Evolutionary conservation across 2,113 vertebrate genomes (phyloP), one percentile per base, ranked within the genome.

Genomic region (Cairina moschata): DNA sequence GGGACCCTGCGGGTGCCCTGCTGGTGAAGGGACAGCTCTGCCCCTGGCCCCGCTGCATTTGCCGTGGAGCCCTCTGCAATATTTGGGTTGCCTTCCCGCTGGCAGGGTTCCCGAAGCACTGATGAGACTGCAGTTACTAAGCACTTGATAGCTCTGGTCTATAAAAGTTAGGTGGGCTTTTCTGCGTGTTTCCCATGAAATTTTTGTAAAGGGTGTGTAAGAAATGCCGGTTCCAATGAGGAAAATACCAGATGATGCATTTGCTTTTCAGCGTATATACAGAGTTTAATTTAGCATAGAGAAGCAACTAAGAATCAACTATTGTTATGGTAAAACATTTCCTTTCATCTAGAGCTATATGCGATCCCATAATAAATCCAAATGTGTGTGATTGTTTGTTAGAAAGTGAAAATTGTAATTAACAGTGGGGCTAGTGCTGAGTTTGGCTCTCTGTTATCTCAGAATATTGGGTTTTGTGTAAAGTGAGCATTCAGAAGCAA

Each of bases 151-250:
- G 79, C 55, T 91, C 56, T 44, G 18, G 58, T 55, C 60, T 86
- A 3, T 77, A 14, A 81, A 62, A 72, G 48, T 92, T 62, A 88
- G 83, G 80, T 95, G 79, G 58, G 40, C n/a, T 95, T 93, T 87
- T 83, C 91, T 77, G 54, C 52, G 34, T 56, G 59, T 82, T 93
- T 93, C 86, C 82, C 89, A 84, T 94, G 91, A 94, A 93, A 90
- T 91, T 96, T 92, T 92, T 94, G 50, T 86, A 84, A 95, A 88
- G 79, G 13, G 28, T 93, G 40, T 94, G 62, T 93, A 95, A 94
- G 77, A 81, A 93, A 88, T 91, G 92, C 76, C 60, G 56, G 66
- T 91, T 82, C 83, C 66, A 90, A 84, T 94, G 85, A 92, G 81
- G 87, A 73, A 94, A 96, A 93, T 46, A 80, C 71, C 55, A 88